These are phyloP conservation scores for Mus spicilegus DNA, from an alignment of 2,113 vertebrate genomes.

Conservation along the genomic window DNA sequence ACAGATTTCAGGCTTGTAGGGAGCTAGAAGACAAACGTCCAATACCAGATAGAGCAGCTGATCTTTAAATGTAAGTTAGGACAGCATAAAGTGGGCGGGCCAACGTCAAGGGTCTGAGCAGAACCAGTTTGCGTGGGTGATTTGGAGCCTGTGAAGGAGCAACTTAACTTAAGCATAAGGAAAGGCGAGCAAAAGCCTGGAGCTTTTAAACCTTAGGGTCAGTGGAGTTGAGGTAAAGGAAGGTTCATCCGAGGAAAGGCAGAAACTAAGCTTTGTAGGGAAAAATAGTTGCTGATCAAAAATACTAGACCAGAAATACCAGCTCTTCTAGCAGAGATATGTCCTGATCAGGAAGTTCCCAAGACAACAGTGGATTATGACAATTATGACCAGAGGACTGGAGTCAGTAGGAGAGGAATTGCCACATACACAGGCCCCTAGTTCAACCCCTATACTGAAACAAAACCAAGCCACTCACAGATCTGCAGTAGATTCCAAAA, in stretches of 20 bases:
- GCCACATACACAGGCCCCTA: background rate
- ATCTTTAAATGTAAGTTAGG: constrained; percentile 4
- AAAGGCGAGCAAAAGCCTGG: background rate
- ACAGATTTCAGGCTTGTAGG: background rate
- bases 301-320: constrained; percentile 2
- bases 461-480: background rate
- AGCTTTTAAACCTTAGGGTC: background rate
- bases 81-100: background rate
- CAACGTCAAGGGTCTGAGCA: background rate
- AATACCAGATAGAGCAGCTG: background rate
- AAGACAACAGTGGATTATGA: background rate
- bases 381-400: background rate
- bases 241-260: constrained; percentile 2
- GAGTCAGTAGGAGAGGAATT: background rate
- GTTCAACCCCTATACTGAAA: background rate
- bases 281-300: constrained; percentile 3
- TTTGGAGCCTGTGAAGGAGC: background rate
- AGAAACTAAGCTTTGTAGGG: constrained; percentile 28
- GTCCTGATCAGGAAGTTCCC: background rate
- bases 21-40: background rate
- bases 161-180: background rate
- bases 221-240: background rate
- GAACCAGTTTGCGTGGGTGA: background rate
- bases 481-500: background rate
- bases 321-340: background rate